These are phyloP conservation scores for Melitaea cinxia DNA, from an alignment of 1,140 invertebrate species.

Conservation along the genomic window DNA sequence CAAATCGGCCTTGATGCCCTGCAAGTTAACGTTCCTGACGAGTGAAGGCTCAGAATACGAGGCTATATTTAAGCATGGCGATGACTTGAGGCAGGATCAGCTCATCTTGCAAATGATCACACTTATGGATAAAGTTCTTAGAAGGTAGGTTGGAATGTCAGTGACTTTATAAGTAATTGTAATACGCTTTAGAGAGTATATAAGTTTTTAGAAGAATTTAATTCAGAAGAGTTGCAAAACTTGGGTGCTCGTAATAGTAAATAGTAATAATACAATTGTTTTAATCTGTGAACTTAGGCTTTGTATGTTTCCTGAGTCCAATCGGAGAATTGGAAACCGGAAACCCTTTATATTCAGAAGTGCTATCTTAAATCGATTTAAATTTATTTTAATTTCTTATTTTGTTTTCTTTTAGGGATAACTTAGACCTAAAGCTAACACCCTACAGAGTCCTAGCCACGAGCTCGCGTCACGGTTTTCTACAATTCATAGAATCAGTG, in stretches of 20 bases:
- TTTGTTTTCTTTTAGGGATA: constrained; percentile 40
- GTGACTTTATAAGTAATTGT: too few species aligned
- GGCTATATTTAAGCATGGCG: constrained; percentile 99
- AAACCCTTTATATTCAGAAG: too few species aligned
- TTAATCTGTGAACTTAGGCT: too few species aligned
- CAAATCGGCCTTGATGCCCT: constrained; percentile 99
- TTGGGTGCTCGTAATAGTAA: too few species aligned
- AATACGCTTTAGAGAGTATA: too few species aligned
- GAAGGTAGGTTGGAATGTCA: constrained; percentile 80
- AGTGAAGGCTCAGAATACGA: constrained; percentile 93
- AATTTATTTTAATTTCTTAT: too few species aligned
- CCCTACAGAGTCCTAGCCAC: constrained; percentile 89
- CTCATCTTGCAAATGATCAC: constrained; percentile 98
- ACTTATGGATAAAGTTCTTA: constrained; percentile 97
- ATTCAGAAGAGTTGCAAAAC: too few species aligned
- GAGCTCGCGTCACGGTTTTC: constrained; percentile 97
- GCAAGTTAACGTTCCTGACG: constrained; percentile 95
- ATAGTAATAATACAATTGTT: too few species aligned
- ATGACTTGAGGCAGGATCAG: constrained; percentile 99
- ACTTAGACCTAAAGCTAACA: constrained; percentile 52
- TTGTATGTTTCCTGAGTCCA: too few species aligned
- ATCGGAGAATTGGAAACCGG: too few species aligned
- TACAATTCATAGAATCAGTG: constrained; percentile 98
- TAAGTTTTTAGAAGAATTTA: too few species aligned
- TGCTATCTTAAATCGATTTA: too few species aligned